Percentiles rank a stretch among this genome's conserved stretches.
phyloP scores from a whole-genome alignment of 2,888 invertebrate species.

The Globia sparganii region DNA sequence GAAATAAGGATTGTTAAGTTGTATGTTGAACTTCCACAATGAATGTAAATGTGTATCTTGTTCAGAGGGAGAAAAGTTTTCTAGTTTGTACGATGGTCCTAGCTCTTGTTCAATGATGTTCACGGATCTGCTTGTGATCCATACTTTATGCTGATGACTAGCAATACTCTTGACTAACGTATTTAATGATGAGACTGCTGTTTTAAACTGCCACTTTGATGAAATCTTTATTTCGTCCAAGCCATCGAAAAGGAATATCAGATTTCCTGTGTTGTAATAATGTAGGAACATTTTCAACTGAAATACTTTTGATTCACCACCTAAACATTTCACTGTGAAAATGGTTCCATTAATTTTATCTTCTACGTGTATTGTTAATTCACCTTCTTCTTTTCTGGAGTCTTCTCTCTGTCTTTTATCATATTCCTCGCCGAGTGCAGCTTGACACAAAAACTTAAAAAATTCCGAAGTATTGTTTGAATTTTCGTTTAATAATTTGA shows the following conservation, averaged over 20 bases:
- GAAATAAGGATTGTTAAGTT: constrained; percentile 14
- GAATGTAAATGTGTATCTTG: constrained; percentile 32
- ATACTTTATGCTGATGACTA: constrained; percentile 34
- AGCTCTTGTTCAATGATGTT: constrained; percentile 38
- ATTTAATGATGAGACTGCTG: constrained; percentile 13
- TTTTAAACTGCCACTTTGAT: background rate
- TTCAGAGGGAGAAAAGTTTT: constrained; percentile 38
- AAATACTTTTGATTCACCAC: constrained; percentile 7
- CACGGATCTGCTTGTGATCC: constrained; percentile 61
- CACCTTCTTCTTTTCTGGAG: background rate
- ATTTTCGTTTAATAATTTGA: background rate
- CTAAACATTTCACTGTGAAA: background rate
- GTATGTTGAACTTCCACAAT: constrained; percentile 47
- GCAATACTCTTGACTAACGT: constrained; percentile 16
- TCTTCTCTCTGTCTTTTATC: background rate
- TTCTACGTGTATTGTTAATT: constrained; percentile 4
- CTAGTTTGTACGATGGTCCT: constrained; percentile 41
- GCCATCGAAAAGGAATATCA: constrained; percentile 33
- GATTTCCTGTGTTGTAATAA: constrained; percentile 18
- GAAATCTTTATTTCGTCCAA: constrained; percentile 22
- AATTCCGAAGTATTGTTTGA: background rate
- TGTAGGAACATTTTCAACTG: constrained; percentile 49
- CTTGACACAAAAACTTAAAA: background rate
- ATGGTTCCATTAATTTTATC: background rate
- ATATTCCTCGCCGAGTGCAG: background rate